phyloP scores from a whole-genome alignment of 2,888 invertebrate species.

The Cotesia congregata region DNA sequence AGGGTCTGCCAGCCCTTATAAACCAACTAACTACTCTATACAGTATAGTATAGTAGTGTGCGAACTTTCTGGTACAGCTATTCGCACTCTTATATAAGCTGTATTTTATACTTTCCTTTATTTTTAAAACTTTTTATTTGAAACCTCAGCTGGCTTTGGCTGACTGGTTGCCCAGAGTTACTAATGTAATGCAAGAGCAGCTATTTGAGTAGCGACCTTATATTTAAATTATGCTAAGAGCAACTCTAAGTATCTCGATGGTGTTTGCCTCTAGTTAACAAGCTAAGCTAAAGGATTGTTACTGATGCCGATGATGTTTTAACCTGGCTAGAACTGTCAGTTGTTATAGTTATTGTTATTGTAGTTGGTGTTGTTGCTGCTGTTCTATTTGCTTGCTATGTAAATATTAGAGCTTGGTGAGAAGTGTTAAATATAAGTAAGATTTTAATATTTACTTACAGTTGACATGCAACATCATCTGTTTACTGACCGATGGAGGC shows the following conservation, averaged over 20 bases:
- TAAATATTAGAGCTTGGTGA: neutral
- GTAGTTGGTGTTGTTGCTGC: neutral
- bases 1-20: neutral
- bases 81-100: conserved; percentile 56
- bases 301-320: neutral
- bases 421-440: neutral
- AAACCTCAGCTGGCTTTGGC: conserved; percentile 37
- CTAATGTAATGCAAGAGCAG: conserved; percentile 4
- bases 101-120: conserved; percentile 55
- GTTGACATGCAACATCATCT: conserved; percentile 92
- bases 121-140: conserved; percentile 38
- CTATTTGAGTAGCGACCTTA: conserved; percentile 46
- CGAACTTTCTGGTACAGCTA: conserved; percentile 31
- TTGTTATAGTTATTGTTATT: neutral
- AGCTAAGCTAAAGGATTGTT: neutral
- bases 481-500: conserved; percentile 89
- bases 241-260: conserved; percentile 59
- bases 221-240: conserved; percentile 61
- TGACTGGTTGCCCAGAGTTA: conserved; percentile 12
- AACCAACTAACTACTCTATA: conserved; percentile 29
- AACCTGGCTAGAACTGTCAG: neutral
- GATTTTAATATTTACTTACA: conserved; percentile 78
- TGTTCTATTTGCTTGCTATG: neutral
- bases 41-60: conserved; percentile 24
- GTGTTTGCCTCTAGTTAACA: neutral